Base-by-base conservation (phyloP, 2,888 invertebrate genomes). In the Drosophila longiperda region DNA sequence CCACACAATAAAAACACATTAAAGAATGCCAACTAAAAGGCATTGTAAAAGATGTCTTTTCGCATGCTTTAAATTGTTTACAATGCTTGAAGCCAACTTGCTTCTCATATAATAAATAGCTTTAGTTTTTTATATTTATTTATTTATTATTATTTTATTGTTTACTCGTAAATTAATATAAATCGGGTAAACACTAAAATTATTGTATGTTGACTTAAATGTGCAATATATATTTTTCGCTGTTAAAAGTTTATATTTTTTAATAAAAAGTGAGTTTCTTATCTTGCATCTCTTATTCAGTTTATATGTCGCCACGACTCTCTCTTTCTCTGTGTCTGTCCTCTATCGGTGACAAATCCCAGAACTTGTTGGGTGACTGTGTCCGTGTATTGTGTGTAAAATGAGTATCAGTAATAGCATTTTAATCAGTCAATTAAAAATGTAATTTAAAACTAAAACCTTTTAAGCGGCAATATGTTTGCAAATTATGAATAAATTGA, bases 1-100 rank as follows among this genome's bases (percentile, higher is more conserved):
- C 59, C 48, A 45, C 34, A 70, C 76, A 75, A 76, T 78, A 65
- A 68, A 73, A 73, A 23, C 55, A 50, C 80, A 70, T 75, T 69
- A 82, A 67, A 61, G 73, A 63, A 75, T 68, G 66, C 70, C 61
- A 70, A 54, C 67, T 60, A 53, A 55, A 38, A 61, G 53, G 12
- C 64, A 45, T 32, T 45, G 49, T 26, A 29, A 49, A 36, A 61
- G 53, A 52, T 45, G 55, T 45, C 48, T 12, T 2, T 58, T 20
- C 32, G 34, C 58, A 17, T 58, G 12, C 23, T 6, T 29, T 32
- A 20, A 40, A 66, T 45, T 45, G 45, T 23, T 45, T 15, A 45
- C 20, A 7, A 23, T 23, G 45, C 45, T 15, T 23, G 4, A 45
- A 45, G 45, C 23, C 45, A 23, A 23, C 15, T 45, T 23, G 3